Base-by-base conservation (phyloP, 1,140 invertebrate genomes). In the Eurosta solidaginis region DNA sequence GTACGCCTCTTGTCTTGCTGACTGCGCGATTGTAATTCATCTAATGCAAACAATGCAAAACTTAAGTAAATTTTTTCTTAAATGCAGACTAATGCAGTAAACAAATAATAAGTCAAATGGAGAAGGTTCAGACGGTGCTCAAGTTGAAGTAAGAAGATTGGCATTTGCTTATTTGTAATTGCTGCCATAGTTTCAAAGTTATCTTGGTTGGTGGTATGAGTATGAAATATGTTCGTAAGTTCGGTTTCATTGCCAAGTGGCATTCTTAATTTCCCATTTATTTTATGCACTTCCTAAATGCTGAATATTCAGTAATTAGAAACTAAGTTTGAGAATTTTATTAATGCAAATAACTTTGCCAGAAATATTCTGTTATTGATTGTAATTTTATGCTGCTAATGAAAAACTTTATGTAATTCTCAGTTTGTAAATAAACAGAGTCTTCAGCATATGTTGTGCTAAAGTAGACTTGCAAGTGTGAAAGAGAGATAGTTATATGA, bases 21-120 rank as follows among this genome's bases (percentile, higher is more conserved):
- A 20, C 54, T n/a, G 27, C 54, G 29, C 29, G 17, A 36, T 59
- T 59, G 59, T 68, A 68, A 68, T 68, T 68, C 59, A 9, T 68
- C 59, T 40, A 68, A 68, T 33, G 59, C 59, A 68, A 68, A 68
- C 59, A 68, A 68, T 68, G 59, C 36, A 20, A 68, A 68, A 68
- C 59, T 40, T 42, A 40, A 68, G 59, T 42, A 29, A 7, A 29
- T 9, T 42, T 40, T 68, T 7, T 14, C n/a, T n/a, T 29, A 17
- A 22, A 40, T 7, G 36, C 40, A 7, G 1, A 9, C 7, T 22
- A 5, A 20, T 10, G 33, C 33, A 0, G n/a, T 20, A 20, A 29
- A 29, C 3, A 22, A 36, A 29, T 14, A 59, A 27, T 27, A 29
- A 29, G 52, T n/a, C n/a, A 29, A 33, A 27, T 29, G 52, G 17